Percentiles rank a stretch among this genome's conserved stretches.
These are phyloP conservation scores for Ganaspis sp. DNA, from an alignment of 1,140 invertebrate genomes.

Conservation along the genomic window DNA sequence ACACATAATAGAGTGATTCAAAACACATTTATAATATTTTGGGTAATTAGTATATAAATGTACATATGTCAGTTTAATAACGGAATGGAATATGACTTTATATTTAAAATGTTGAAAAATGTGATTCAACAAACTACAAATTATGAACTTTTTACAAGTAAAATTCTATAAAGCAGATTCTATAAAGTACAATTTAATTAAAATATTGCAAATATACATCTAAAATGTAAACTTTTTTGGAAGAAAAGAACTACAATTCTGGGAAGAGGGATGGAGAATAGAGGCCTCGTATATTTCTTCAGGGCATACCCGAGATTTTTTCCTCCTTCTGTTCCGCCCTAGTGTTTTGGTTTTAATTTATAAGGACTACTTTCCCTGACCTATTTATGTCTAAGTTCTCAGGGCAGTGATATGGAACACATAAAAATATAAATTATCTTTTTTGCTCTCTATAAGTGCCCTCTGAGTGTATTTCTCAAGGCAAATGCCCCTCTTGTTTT, in stretches of 20 bases:
- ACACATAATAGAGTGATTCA: no score
- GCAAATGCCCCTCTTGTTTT: conserved; percentile 4
- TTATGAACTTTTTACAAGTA: no score
- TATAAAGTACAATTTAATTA: no score
- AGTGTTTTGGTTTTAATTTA: conserved; percentile 25
- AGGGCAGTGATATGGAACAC: conserved; percentile 9
- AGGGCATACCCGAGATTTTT: conserved; percentile 18
- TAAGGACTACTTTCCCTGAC: conserved; percentile 27
- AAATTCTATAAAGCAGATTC: no score
- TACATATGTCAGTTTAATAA: no score
- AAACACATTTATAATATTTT: no score
- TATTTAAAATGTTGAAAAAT: no score
- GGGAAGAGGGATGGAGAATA: neutral
- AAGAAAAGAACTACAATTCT: neutral
- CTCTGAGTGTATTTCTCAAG: conserved; percentile 18
- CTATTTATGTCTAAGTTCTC: conserved; percentile 8
- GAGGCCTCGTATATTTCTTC: conserved; percentile 17
- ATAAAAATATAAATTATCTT: conserved; percentile 14
- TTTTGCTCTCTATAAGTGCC: neutral
- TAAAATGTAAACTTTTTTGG: neutral
- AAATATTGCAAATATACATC: neutral
- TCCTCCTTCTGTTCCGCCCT: conserved; percentile 1
- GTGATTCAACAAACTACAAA: no score
- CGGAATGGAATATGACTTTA: no score
- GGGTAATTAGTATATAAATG: no score